Evolutionary conservation across 1,140 invertebrate genomes (phyloP), one percentile per base, ranked within the genome.

Genomic region (Bombus polaris): DNA sequence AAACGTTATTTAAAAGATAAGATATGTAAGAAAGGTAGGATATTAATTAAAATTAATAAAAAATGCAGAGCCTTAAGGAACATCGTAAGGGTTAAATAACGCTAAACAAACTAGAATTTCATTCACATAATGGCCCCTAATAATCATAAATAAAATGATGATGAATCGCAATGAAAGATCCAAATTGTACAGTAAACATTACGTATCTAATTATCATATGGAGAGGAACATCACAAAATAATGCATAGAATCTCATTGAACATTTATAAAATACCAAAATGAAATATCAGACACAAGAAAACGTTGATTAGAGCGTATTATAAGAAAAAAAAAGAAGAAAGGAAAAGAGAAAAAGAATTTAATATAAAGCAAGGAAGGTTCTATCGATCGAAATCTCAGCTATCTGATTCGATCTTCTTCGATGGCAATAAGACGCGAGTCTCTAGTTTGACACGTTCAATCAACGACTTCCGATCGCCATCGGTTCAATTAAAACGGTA

Each of bases 401-500:
- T 18, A 13, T 25, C 22, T 65, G 77, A 70, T 71, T 42, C 65
- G 62, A 83, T 77, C 28, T 74, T 65, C 57, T 12, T 18, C 37
- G 22, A 65, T 42, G 28, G 57, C n/a, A 74, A 47, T 47, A 42
- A 35, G 79, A 70, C 66, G 66, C 62, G 37, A 47, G 10, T 32
- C 47, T 71, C 68, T 42, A 72, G 79, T 71, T 71, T 57, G 79
- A 81, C 79, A 66, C 25, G 65, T 70, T 70, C 81, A 70, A 83
- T 83, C 74, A 77, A 65, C 28, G 44, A 65, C 62, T 68, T 77
- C 44, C 47, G 73, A 83, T 83, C 65, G 65, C 12, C 65, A 57
- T 83, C 81, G 74, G 68, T 70, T 77, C 81, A 35, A 83, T 77
- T 77, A 70, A 77, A 83, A 83, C 74, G 81, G 81, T 83, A 70